Conservation (phyloP, 2,888 invertebrate species). For the Diplazon laetatorius region DNA sequence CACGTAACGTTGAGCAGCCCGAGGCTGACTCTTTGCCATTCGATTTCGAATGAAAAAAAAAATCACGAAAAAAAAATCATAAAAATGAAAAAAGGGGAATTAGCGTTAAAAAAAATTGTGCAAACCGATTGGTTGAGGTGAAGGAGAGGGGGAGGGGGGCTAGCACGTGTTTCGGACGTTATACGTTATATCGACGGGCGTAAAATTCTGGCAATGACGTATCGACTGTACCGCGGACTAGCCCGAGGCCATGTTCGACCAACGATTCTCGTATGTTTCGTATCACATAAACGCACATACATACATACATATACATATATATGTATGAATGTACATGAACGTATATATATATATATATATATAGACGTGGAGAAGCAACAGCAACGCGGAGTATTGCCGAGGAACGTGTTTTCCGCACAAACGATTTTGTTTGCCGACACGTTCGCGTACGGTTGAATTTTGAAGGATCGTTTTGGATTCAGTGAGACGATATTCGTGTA, state of each 20-base stretch:
- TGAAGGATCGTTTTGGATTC: constrained; percentile 80
- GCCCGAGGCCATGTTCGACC: constrained; percentile 27
- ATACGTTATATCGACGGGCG: too few species aligned
- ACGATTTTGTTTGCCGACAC: constrained; percentile 81
- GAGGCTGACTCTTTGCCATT: too few species aligned
- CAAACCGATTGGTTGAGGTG: too few species aligned
- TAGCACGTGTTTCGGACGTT: too few species aligned
- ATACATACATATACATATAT: constrained; percentile 6
- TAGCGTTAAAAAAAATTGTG: too few species aligned
- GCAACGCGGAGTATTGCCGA: constrained; percentile 4
- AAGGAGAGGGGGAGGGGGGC: too few species aligned
- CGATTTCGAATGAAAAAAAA: too few species aligned
- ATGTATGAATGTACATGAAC: not conserved
- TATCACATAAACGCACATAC: not conserved
- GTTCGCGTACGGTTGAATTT: constrained; percentile 76
- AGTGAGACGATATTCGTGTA: constrained; percentile 76
- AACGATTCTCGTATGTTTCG: constrained; percentile 12
- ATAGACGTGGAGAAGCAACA: constrained; percentile 7
- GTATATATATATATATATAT: constrained; percentile 39
- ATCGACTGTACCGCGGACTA: constrained; percentile 33
- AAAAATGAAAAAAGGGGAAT: too few species aligned
- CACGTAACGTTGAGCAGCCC: too few species aligned
- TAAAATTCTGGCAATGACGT: constrained; percentile 41
- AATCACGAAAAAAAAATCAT: too few species aligned
- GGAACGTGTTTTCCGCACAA: constrained; percentile 72